Conservation (phyloP, 2,113 vertebrate species). For the Lycocorax pyrrhopterus region DNA sequence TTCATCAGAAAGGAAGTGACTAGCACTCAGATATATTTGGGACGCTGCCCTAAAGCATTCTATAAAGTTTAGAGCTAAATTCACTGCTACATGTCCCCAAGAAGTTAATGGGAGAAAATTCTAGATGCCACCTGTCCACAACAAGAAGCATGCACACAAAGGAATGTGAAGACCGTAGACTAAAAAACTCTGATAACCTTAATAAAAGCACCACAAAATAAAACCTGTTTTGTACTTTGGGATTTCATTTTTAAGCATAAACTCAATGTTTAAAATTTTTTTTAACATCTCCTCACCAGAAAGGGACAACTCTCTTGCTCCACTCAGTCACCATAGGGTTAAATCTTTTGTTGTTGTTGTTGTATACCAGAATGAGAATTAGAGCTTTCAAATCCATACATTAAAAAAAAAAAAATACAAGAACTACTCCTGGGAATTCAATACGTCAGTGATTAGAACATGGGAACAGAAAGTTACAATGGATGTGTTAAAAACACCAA, state of each 20-base stretch:
- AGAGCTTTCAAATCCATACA: background rate
- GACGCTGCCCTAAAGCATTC: background rate
- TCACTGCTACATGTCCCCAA: background rate
- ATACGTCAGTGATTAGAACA: background rate
- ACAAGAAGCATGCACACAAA: background rate
- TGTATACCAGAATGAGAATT: background rate
- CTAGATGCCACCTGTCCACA: background rate
- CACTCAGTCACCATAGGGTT: background rate
- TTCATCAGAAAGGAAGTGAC: background rate
- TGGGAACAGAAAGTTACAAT: background rate
- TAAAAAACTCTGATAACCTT: background rate
- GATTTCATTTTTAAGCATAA: background rate
- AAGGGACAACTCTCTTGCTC: background rate
- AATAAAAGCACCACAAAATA: background rate
- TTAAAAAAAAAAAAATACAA: background rate
- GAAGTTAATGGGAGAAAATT: background rate
- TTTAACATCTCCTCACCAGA: background rate
- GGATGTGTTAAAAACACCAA: rapidly evolving
- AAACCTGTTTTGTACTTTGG: background rate
- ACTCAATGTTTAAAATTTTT: rapidly evolving
- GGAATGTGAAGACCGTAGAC: background rate
- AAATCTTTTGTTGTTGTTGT: background rate
- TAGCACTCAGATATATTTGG: background rate
- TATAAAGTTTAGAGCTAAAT: background rate
- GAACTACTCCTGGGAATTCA: background rate